Evolutionary conservation across 2,113 vertebrate genomes (phyloP).

Genomic region (Lanius collurio): DNA sequence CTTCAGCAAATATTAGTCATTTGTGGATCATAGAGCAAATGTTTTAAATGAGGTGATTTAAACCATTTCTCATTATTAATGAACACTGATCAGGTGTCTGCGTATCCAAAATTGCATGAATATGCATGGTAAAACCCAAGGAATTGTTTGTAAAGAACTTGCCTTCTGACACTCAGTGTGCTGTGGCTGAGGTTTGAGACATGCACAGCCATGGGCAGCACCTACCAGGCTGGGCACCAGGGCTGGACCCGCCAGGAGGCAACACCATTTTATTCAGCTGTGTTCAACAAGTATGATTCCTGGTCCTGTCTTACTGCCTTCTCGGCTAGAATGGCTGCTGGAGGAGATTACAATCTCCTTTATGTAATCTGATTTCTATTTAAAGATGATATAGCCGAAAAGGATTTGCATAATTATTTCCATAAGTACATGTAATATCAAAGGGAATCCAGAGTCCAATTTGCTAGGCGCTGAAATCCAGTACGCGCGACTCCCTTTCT

Average conservation of each 20-base stretch:
- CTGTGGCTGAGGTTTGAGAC: slow-evolving; percentile 1
- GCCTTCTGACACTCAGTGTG: slow-evolving; percentile 29
- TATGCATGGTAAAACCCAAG: slow-evolving; percentile 74
- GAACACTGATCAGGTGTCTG: slow-evolving; percentile 77
- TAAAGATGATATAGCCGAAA: slow-evolving; percentile 70
- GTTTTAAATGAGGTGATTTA: slow-evolving; percentile 81
- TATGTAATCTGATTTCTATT: slow-evolving; percentile 73
- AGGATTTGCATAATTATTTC: slow-evolving; percentile 78
- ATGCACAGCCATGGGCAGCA: not conserved
- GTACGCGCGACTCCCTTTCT: slow-evolving; percentile 27
- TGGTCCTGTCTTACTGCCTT: slow-evolving; percentile 39
- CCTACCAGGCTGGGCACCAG: not conserved
- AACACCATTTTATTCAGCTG: slow-evolving; percentile 24
- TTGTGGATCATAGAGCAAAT: slow-evolving; percentile 81
- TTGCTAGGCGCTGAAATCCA: slow-evolving; percentile 46
- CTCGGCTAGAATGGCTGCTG: slow-evolving; percentile 54
- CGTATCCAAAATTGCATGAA: slow-evolving; percentile 76
- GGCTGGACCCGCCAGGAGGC: slow-evolving; percentile 9
- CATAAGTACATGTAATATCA: slow-evolving; percentile 65
- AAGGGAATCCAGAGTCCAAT: slow-evolving; percentile 61
- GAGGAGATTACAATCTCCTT: slow-evolving; percentile 68
- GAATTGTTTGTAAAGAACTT: slow-evolving; percentile 64
- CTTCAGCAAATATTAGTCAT: slow-evolving; percentile 81
- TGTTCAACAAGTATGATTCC: slow-evolving; percentile 64
- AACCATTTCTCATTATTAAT: slow-evolving; percentile 80